Percentiles rank a stretch among this genome's conserved stretches.
These are phyloP conservation scores for Patella pellucida DNA, from an alignment of 2,888 invertebrate species.

Conservation along the genomic window DNA sequence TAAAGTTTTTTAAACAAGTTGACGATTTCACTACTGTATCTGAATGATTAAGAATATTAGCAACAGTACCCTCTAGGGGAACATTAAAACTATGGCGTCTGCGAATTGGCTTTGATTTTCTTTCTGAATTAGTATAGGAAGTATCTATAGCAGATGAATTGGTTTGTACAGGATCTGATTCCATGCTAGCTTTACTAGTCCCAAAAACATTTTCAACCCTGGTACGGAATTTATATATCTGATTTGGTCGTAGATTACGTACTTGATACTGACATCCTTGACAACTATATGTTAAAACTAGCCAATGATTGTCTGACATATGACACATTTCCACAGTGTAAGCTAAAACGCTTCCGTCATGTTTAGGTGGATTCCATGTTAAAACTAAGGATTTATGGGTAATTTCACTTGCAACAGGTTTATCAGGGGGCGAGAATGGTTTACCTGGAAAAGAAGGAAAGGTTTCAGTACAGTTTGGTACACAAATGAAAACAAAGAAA, in stretches of 20 bases:
- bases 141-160: slow-evolving; percentile 27
- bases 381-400: slow-evolving; percentile 60
- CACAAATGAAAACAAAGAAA: no score
- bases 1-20: slow-evolving; percentile 10
- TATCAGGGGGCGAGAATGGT: slow-evolving; percentile 53
- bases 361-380: slow-evolving; percentile 67
- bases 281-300: slow-evolving; percentile 52
- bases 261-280: slow-evolving; percentile 57
- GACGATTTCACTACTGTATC: slow-evolving; percentile 25
- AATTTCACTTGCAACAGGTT: slow-evolving; percentile 49
- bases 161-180: slow-evolving; percentile 67
- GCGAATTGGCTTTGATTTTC: background rate
- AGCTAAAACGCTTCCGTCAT: slow-evolving; percentile 46
- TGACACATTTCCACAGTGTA: slow-evolving; percentile 51
- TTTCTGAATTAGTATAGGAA: background rate
- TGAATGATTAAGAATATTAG: slow-evolving; percentile 36
- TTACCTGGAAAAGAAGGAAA: slow-evolving; percentile 49
- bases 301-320: slow-evolving; percentile 47
- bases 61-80: slow-evolving; percentile 36
- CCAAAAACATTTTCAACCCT: slow-evolving; percentile 59
- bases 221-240: slow-evolving; percentile 53
- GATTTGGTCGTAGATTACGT: slow-evolving; percentile 49
- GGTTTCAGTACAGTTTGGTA: background rate
- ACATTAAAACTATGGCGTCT: slow-evolving; percentile 36
- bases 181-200: slow-evolving; percentile 51